Evolutionary conservation across 2,888 invertebrate genomes (phyloP), one percentile per base, ranked within the genome.

Genomic region (Drosophila histrio): DNA sequence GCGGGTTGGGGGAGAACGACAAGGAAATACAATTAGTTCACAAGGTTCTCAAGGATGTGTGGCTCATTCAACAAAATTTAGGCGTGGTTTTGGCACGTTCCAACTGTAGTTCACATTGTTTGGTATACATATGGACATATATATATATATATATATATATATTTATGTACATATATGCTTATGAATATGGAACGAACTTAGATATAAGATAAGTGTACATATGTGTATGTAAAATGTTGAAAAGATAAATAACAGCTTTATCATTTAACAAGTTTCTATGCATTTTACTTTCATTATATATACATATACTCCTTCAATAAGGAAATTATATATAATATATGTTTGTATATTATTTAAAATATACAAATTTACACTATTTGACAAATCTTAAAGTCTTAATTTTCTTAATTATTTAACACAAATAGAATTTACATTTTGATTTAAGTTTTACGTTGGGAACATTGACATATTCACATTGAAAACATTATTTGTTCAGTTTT

Each of bases 41-140:
- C 38, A 41, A 44, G 43, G 58, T 46, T 47, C 47, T 72, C 30
- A 66, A 76, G 60, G 49, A 66, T 62, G 34, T 39, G 26, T 15
- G 59, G 49, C 41, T 49, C 34, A 62, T 59, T 62, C 36, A 61
- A 36, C 9, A 44, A 57, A 59, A 52, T 56, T 50, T 66, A 74
- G 79, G 77, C 63, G 77, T 75, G 77, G 71, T 62, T 72, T 66
- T 65, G 76, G 60, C 76, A 79, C 67, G 68, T 79, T 72, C 61
- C 61, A 66, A 50, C 50, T 24, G 26, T n/a, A 19, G 19, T 47
- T n/a, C 7, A 28, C 15, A 26, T 24, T 64, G 21, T 32, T n/a
- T 41, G 6, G 8, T 38, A 17, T 38, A 26, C 32, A 61, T 32
- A 59, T 22, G 36, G 8, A 34, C 21, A 24, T 9, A 34, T 15